phyloP scores from a whole-genome alignment of 2,113 vertebrate genomes.

The Rousettus leschenaultii region DNA sequence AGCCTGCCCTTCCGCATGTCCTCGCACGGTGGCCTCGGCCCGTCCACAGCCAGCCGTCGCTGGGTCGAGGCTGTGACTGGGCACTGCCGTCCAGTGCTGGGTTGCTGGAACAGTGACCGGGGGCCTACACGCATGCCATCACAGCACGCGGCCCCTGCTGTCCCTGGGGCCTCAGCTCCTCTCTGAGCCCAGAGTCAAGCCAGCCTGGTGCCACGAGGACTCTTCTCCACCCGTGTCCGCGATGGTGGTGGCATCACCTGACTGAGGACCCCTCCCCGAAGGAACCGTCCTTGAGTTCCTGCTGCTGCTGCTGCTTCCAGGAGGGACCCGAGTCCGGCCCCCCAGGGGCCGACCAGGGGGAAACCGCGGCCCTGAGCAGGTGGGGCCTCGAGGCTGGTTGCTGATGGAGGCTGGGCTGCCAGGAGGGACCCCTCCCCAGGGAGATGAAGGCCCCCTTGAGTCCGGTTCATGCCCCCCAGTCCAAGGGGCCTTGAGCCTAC shows the following conservation, averaged over 20 bases:
- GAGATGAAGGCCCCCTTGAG: not conserved
- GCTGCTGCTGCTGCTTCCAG: not conserved
- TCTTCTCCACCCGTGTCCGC: not conserved
- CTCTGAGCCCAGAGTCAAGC: not conserved
- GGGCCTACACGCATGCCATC: not conserved
- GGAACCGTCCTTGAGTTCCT: not conserved
- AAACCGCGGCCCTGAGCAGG: not conserved
- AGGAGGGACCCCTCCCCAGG: not conserved
- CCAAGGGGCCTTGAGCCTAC: not conserved
- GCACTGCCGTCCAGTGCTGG: not conserved
- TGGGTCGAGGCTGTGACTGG: accelerated
- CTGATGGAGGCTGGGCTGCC: not conserved
- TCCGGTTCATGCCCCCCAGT: not conserved
- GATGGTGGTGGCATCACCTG: not conserved
- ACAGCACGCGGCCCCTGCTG: not conserved
- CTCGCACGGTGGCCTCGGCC: accelerated
- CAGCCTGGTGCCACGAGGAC: not conserved
- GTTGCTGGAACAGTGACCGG: too few species aligned
- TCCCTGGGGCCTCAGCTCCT: not conserved
- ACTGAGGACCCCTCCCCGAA: not conserved
- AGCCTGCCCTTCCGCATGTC: accelerated
- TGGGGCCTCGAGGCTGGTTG: not conserved
- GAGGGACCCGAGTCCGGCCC: not conserved
- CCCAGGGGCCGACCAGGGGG: not conserved
- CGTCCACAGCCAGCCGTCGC: not conserved